A percentile compares a stretch with the other conserved stretches of the same genome.
phyloP scores from a whole-genome alignment of 2,113 vertebrate genomes.

The Jaculus jaculus region DNA sequence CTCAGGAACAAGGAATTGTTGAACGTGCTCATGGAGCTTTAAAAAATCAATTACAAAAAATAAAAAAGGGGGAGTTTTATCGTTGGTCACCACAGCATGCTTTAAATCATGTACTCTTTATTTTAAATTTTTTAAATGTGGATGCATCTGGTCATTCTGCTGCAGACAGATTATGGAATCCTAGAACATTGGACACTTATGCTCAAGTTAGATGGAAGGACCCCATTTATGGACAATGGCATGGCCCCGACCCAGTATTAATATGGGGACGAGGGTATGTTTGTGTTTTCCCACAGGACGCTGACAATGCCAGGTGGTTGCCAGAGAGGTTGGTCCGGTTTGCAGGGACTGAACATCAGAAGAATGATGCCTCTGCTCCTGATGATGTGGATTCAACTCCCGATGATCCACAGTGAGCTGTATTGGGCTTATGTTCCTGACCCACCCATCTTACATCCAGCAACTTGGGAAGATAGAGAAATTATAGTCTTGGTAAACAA shows the following conservation, averaged over 20 bases:
- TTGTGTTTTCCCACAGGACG: background rate
- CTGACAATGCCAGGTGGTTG: too few species aligned
- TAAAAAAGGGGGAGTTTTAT: background rate
- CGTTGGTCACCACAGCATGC: background rate
- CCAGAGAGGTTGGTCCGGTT: too few species aligned
- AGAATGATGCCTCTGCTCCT: too few species aligned
- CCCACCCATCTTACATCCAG: too few species aligned
- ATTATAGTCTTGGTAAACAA: too few species aligned
- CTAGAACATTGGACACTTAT: background rate
- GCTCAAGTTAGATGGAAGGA: background rate
- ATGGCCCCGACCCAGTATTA: background rate
- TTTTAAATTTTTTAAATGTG: background rate
- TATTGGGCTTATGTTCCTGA: too few species aligned
- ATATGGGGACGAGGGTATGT: background rate
- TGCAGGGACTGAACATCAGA: too few species aligned
- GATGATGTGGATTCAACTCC: too few species aligned
- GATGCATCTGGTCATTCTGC: background rate
- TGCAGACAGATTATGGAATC: background rate
- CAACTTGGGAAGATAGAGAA: too few species aligned
- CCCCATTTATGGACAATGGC: background rate
- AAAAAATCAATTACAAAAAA: background rate
- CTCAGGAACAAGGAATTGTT: background rate
- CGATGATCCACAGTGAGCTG: too few species aligned
- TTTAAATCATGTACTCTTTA: background rate
- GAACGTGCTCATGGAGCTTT: background rate